Conservation (phyloP, 2,113 vertebrate species). For the Polypterus bichir region DNA sequence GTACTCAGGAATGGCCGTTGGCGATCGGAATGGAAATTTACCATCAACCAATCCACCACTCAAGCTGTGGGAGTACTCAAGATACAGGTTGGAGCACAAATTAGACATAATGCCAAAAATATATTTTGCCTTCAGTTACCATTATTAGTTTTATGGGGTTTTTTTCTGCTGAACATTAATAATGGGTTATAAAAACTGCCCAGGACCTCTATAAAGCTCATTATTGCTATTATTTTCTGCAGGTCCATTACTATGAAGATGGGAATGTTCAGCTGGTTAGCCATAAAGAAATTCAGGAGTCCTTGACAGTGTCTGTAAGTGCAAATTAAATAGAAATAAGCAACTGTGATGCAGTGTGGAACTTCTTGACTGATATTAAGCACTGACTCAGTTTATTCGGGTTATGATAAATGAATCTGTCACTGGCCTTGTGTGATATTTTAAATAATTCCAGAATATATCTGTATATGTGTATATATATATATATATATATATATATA, state of each 20-base stretch:
- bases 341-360: constrained; percentile 1
- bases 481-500: too few relatives aligned
- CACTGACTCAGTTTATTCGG: not conserved
- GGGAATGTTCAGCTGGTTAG: constrained; percentile 92
- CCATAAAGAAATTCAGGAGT: constrained; percentile 84
- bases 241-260: constrained; percentile 96
- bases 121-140: not conserved
- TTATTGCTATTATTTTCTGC: constrained; percentile 6
- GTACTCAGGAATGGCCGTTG: constrained; percentile 83
- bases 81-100: constrained; percentile 57
- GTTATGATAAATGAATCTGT: not conserved
- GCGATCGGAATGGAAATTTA: constrained; percentile 92
- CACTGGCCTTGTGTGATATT: not conserved
- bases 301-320: constrained; percentile 76
- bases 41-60: constrained; percentile 66
- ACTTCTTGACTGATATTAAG: not conserved
- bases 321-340: not conserved
- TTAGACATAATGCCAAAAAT: too few relatives aligned
- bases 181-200: too few relatives aligned
- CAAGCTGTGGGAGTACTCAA: constrained; percentile 80
- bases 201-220: not conserved
- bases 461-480: too few relatives aligned
- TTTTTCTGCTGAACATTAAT: too few relatives aligned
- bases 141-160: not conserved
- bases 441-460: not conserved